Percentiles rank a stretch among this genome's conserved stretches.
phyloP scores from a whole-genome alignment of 2,113 vertebrate species.

The Scortum barcoo region DNA sequence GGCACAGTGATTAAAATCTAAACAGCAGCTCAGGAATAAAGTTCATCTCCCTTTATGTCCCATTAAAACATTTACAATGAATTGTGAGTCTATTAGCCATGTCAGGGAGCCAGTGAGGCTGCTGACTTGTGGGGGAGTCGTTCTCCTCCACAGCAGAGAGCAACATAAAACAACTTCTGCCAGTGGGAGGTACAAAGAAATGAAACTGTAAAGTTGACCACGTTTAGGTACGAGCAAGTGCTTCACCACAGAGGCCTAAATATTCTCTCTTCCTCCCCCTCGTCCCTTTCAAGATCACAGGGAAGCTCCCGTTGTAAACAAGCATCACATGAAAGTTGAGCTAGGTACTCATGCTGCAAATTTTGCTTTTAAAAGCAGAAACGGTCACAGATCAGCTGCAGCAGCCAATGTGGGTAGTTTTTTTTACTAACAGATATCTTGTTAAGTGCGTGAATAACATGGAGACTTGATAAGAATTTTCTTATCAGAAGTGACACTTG shows the following conservation, averaged over 20 bases:
- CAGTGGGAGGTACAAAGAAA: slow-evolving; percentile 45
- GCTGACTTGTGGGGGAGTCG: slow-evolving; percentile 54
- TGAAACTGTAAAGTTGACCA: slow-evolving; percentile 47
- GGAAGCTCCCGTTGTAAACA: slow-evolving; percentile 14
- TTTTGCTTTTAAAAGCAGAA: not conserved
- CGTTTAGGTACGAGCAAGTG: slow-evolving; percentile 25
- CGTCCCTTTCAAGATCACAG: slow-evolving; percentile 1
- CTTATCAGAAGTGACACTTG: slow-evolving; percentile 71
- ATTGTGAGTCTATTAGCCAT: slow-evolving; percentile 34
- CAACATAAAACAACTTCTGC: slow-evolving; percentile 55
- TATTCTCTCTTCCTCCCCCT: not conserved
- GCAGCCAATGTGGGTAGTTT: not conserved
- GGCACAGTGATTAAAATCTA: slow-evolving; percentile 47
- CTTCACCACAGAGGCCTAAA: slow-evolving; percentile 3
- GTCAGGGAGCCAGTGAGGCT: slow-evolving; percentile 23
- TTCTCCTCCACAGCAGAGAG: slow-evolving; percentile 20
- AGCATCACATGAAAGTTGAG: slow-evolving; percentile 18
- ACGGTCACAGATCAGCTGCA: not conserved
- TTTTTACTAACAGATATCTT: not conserved
- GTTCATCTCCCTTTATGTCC: slow-evolving; percentile 44
- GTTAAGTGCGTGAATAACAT: not conserved
- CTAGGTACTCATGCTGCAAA: not conserved
- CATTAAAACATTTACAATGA: slow-evolving; percentile 51
- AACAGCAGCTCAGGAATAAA: slow-evolving; percentile 36
- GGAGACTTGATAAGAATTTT: slow-evolving; percentile 56